A percentile compares a stretch with the other conserved stretches of the same genome.
These are phyloP conservation scores for Pogonomyrmex californicus DNA, from an alignment of 1,140 invertebrate genomes.

Conservation along the genomic window DNA sequence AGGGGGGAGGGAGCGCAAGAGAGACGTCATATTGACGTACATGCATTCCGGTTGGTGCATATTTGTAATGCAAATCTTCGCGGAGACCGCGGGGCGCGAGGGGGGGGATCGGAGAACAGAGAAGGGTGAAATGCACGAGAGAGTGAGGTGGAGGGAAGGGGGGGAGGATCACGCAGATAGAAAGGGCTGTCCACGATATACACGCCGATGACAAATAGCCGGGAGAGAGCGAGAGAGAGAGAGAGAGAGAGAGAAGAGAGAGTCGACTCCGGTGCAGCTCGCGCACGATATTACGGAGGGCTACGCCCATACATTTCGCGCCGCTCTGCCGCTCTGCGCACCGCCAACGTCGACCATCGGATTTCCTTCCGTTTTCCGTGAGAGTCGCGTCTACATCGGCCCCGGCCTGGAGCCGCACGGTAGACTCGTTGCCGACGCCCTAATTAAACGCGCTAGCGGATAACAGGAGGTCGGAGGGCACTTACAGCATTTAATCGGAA, in stretches of 20 bases:
- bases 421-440: slow-evolving; percentile 63
- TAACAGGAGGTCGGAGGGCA: slow-evolving; percentile 21
- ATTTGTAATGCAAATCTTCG: slow-evolving; percentile 84
- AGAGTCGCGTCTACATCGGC: slow-evolving; percentile 62
- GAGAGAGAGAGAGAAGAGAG: slow-evolving; percentile 31
- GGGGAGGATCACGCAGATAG: slow-evolving; percentile 59
- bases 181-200: slow-evolving; percentile 77
- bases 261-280: slow-evolving; percentile 69
- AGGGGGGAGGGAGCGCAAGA: slow-evolving; percentile 33
- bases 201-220: slow-evolving; percentile 81
- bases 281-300: slow-evolving; percentile 76
- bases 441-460: slow-evolving; percentile 67
- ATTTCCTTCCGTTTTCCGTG: slow-evolving; percentile 80
- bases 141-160: slow-evolving; percentile 11
- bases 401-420: slow-evolving; percentile 29
- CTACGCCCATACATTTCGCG: slow-evolving; percentile 78
- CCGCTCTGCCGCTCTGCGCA: slow-evolving; percentile 50
- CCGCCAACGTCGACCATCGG: slow-evolving; percentile 70
- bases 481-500: slow-evolving; percentile 35
- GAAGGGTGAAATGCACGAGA: slow-evolving; percentile 45
- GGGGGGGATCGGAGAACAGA: slow-evolving; percentile 47
- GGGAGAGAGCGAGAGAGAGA: slow-evolving; percentile 67
- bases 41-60: slow-evolving; percentile 75
- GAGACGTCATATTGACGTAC: slow-evolving; percentile 81
- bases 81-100: slow-evolving; percentile 67